These are phyloP conservation scores for Rhinella marina DNA, from an alignment of 2,797 vertebrate genomes.

Conservation along the genomic window DNA sequence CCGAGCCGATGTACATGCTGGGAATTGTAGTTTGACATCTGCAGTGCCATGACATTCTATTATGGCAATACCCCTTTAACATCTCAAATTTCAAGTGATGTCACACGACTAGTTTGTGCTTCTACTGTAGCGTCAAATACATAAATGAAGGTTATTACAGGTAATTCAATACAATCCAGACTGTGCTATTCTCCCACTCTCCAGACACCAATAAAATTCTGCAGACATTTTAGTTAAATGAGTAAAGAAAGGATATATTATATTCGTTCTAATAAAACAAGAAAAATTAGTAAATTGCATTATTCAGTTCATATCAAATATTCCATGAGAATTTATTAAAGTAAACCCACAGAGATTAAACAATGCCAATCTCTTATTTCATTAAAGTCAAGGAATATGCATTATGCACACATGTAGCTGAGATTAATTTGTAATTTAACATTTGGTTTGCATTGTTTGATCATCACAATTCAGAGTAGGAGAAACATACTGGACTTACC, in stretches of 20 bases:
- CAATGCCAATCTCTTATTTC: conserved; percentile 26
- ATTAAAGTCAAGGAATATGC: not conserved
- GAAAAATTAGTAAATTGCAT: not conserved
- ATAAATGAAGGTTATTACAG: not conserved
- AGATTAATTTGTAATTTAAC: not conserved
- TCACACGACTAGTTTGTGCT: not conserved
- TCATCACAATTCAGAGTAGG: not conserved
- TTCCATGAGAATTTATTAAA: not conserved
- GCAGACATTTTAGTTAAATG: conserved; percentile 1
- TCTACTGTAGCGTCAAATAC: not conserved
- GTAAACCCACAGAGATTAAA: not conserved
- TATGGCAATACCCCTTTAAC: not conserved
- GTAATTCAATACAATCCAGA: not conserved
- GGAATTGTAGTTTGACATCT: too few species aligned
- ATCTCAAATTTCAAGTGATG: not conserved
- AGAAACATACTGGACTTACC: not conserved
- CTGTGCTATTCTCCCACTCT: not conserved
- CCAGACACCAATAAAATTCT: conserved; percentile 19
- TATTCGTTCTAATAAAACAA: conserved; percentile 14
- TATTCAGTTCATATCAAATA: conserved; percentile 16
- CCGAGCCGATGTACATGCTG: too few species aligned
- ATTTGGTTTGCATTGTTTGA: not conserved
- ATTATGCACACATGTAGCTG: not conserved
- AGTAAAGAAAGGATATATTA: conserved; percentile 1
- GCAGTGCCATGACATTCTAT: not conserved